phyloP scores from a whole-genome alignment of 2,113 vertebrate species.

The Pogona vitticeps region DNA sequence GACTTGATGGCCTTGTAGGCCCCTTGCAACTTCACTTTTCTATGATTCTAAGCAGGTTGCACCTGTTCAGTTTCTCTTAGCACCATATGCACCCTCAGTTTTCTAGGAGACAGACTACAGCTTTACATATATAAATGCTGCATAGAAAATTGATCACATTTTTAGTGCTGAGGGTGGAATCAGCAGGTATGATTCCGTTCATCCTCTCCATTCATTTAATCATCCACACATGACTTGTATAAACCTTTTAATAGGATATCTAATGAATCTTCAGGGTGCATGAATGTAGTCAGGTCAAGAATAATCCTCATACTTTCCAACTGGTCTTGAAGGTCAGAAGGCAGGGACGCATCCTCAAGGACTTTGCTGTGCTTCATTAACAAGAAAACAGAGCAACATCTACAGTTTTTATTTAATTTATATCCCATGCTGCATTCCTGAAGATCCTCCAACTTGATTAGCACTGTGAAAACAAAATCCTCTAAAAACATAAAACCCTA shows the following conservation, averaged over 20 bases:
- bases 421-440: not conserved
- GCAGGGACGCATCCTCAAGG: slow-evolving; percentile 15
- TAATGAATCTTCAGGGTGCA: not conserved
- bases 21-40: too few relatives aligned
- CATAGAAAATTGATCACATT: not conserved
- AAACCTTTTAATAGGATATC: not conserved
- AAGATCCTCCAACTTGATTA: not conserved
- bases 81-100: too few relatives aligned
- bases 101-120: not conserved
- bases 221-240: not conserved
- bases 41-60: too few relatives aligned
- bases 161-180: not conserved
- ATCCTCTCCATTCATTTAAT: not conserved
- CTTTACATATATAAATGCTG: not conserved
- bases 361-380: not conserved
- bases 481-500: slow-evolving; percentile 4
- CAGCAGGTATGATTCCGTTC: not conserved
- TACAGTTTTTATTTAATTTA: not conserved
- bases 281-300: not conserved
- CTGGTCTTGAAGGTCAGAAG: not conserved
- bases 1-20: too few relatives aligned
- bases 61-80: not conserved
- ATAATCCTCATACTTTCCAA: not conserved
- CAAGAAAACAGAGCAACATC: not conserved
- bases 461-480: not conserved